Percentiles rank a stretch among this genome's conserved stretches.
Evolutionary conservation across 2,113 vertebrate genomes (phyloP).

Genomic region (Xerus inauris): DNA sequence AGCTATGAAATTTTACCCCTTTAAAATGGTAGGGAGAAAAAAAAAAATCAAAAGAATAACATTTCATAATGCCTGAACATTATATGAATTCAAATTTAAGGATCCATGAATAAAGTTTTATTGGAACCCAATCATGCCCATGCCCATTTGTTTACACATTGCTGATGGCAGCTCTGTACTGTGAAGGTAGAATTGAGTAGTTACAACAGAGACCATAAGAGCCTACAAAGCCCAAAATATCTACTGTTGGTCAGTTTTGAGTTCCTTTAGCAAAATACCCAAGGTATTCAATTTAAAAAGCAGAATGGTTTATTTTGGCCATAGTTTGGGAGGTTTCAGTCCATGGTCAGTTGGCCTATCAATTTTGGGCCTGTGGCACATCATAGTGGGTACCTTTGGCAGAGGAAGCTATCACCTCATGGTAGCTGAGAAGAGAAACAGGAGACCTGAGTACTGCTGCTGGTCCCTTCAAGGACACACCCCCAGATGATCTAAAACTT

Average conservation of each 20-base stretch:
- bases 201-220: rapidly evolving
- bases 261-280: not conserved
- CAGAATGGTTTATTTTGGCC: not conserved
- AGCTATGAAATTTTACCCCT: not conserved
- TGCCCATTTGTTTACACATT: not conserved
- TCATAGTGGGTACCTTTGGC: no score
- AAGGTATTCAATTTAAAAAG: not conserved
- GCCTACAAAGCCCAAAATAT: not conserved
- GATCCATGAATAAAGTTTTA: not conserved
- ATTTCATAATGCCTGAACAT: not conserved
- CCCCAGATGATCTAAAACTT: not conserved
- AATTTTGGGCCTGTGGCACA: not conserved
- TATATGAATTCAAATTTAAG: not conserved
- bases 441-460: not conserved
- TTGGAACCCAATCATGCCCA: not conserved
- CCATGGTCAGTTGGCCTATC: not conserved
- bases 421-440: not conserved
- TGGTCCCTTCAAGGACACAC: not conserved
- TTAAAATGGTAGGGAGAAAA: not conserved
- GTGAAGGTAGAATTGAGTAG: not conserved
- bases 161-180: not conserved
- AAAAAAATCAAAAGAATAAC: not conserved
- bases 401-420: not conserved
- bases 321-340: not conserved
- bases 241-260: not conserved